Evolutionary conservation across 2,797 vertebrate species (phyloP).

Genomic region (Myotis vivesi): DNA sequence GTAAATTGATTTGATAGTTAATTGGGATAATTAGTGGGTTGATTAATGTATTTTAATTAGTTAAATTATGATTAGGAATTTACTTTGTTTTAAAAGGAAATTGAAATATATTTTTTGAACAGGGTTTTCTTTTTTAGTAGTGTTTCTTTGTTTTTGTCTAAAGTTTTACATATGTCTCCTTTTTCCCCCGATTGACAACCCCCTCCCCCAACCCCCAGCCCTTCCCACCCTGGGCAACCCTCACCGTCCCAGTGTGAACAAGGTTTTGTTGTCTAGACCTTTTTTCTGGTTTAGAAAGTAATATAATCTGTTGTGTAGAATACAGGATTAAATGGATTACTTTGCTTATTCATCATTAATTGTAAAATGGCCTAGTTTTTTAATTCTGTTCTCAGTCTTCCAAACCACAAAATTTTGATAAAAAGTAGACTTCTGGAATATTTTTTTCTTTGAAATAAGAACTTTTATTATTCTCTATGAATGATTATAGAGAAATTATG

Average conservation of each 20-base stretch:
- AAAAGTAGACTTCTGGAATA: not conserved
- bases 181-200: no score
- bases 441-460: slow-evolving; percentile 29
- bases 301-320: not conserved
- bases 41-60: not conserved
- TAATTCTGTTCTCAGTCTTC: not conserved
- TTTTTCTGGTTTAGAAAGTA: slow-evolving; percentile 17
- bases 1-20: slow-evolving; percentile 18
- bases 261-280: not conserved
- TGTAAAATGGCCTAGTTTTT: not conserved
- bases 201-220: no score
- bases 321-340: not conserved
- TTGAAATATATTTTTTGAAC: slow-evolving; percentile 29
- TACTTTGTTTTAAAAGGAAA: slow-evolving; percentile 7
- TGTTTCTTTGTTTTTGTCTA: no score
- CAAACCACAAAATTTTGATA: not conserved
- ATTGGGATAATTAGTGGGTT: not conserved
- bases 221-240: no score
- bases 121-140: not conserved
- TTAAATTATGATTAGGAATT: not conserved
- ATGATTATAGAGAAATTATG: not conserved
- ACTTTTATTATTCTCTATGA: not conserved
- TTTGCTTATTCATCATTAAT: not conserved
- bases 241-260: no score
- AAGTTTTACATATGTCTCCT: no score